Evolutionary conservation across 2,797 vertebrate genomes (phyloP).

Genomic region (Acrossocheilus fasciatus): DNA sequence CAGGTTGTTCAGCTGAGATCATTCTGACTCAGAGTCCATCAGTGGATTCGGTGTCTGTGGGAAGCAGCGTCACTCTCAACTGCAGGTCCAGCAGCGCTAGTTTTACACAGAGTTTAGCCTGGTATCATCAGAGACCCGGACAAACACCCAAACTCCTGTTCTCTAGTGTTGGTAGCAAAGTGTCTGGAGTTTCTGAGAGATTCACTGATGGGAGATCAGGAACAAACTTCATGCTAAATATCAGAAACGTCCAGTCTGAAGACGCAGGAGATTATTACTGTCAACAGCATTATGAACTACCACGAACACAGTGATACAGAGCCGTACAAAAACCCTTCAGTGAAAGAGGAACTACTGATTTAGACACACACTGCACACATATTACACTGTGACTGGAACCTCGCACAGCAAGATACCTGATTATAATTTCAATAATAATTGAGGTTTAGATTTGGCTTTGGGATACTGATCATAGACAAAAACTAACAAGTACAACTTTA

Average conservation of each 20-base stretch:
- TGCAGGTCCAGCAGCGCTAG: neutral
- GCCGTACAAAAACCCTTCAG: neutral
- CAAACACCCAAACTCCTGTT: conserved; percentile 15
- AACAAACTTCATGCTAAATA: conserved; percentile 18
- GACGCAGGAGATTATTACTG: conserved; percentile 16
- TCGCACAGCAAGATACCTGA: too few species aligned
- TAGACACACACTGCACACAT: neutral
- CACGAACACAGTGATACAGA: neutral
- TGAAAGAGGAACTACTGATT: conserved; percentile 16
- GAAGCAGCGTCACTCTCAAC: conserved; percentile 13
- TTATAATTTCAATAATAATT: too few species aligned
- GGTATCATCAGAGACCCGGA: neutral
- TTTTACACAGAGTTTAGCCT: fast-evolving
- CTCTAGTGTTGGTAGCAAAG: neutral
- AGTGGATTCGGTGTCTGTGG: conserved; percentile 66
- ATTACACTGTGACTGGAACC: neutral
- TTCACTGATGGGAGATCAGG: conserved; percentile 12
- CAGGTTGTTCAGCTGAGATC: conserved; percentile 11
- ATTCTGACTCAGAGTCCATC: conserved; percentile 39
- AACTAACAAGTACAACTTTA: neutral
- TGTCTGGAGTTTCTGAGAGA: conserved; percentile 26
- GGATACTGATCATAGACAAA: neutral
- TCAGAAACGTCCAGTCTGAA: conserved; percentile 10
- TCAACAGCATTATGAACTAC: fast-evolving
- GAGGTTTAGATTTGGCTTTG: too few species aligned